Conservation (phyloP, 2,113 vertebrate species). For the Etheostoma spectabile region DNA sequence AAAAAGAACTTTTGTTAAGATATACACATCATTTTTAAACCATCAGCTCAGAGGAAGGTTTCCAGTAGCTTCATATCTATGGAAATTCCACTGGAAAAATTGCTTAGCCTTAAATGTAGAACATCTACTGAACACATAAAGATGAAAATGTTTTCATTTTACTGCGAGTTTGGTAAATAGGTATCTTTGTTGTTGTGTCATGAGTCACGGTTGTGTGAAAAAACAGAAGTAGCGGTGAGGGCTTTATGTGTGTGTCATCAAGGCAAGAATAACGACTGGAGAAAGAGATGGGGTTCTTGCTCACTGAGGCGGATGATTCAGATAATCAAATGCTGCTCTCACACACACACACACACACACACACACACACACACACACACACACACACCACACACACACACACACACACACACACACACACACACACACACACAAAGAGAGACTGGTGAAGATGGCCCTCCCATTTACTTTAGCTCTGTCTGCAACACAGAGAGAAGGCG, state of each 20-base stretch:
- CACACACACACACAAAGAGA: constrained; percentile 11
- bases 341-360: constrained; percentile 27
- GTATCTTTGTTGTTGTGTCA: background rate
- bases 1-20: background rate
- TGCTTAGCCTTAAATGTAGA: background rate
- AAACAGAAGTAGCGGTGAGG: background rate
- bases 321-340: constrained; percentile 59
- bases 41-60: background rate
- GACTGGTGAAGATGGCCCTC: constrained; percentile 15
- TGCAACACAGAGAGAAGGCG: constrained; percentile 1
- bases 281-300: constrained; percentile 55
- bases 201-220: constrained; percentile 20
- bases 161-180: constrained; percentile 8
- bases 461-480: constrained; percentile 30
- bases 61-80: too few relatives aligned
- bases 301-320: constrained; percentile 63
- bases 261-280: constrained; percentile 18
- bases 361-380: constrained; percentile 6
- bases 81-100: background rate
- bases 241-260: background rate
- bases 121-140: background rate
- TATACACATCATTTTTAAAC: background rate
- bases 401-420: constrained; percentile 24
- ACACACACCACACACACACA: constrained; percentile 23
- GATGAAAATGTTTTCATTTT: background rate